Base-by-base conservation (phyloP, 2,888 invertebrate genomes). In the Hyposoter didymator region DNA sequence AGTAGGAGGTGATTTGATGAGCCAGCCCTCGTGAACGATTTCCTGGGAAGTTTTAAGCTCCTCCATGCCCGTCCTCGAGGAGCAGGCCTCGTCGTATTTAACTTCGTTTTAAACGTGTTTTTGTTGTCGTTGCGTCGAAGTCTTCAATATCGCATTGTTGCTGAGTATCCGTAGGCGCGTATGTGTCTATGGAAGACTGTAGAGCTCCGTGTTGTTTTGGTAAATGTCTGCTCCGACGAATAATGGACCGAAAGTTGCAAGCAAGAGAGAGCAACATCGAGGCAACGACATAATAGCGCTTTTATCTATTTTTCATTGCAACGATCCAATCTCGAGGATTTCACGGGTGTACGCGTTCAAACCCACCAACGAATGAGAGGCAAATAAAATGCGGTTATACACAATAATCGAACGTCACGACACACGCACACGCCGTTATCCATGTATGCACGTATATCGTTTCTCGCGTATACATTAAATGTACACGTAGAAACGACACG, bases 1-100 rank as follows among this genome's bases (percentile, higher is more conserved):
- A 84, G 97, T 97, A 84, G 99, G 99, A 90, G 99, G 99, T 84
- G 99, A 99, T 95, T 99, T 99, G 86, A 97, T 98, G 91, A 99
- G 95, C 98, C 98, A 99, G 88, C 99, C 99, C 94, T 98, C 97
- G 93, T 97, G 97, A 89, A 98, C 96, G 88, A 97, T 96, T 94
- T 97, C 97, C 94, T 95, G 95, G 88, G 94, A 95, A 90, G 94
- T 94, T 92, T 94, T 95, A 49, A 92, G 91, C 87, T 91, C 91
- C 87, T 93, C 93, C 93, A 93, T 93, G 88, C 89, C 87, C 82
- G 79, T 81, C 80, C 82, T 78, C 74, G 70, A 75, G 43, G 67
- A 74, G 80, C 80, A 55, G 66, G 35, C 28, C 74, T 59, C 67
- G 43, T 32, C 66, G 14, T 59, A 62, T 82, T 67, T 66, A 47